Percentiles rank a stretch among this genome's conserved stretches.
These are phyloP conservation scores for Triplophysa siluroides DNA, from an alignment of 2,113 vertebrate genomes.

Conservation along the genomic window DNA sequence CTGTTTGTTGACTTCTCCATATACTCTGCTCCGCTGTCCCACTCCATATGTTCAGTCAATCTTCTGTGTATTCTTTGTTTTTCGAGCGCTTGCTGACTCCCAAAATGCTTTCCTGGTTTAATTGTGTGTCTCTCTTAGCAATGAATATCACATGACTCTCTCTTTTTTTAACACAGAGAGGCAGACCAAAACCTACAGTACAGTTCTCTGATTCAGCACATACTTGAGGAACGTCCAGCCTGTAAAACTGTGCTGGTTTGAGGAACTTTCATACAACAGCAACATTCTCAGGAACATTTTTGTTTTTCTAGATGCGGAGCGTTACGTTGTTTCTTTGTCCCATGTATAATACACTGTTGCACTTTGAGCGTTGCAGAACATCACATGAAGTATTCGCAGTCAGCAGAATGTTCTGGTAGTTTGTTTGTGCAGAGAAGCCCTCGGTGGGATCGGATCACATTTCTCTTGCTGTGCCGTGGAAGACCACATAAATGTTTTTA, in stretches of 20 bases:
- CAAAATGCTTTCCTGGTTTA: neutral
- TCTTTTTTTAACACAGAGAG: conserved; percentile 16
- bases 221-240: conserved; percentile 27
- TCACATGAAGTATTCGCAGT: neutral
- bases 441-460: neutral
- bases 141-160: neutral
- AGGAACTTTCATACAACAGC: conserved; percentile 8
- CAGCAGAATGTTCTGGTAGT: conserved; percentile 1
- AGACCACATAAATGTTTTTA: neutral
- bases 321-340: neutral
- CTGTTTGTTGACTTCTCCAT: neutral
- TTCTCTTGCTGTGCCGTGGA: neutral
- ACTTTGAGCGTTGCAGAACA: neutral
- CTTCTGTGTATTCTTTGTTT: neutral
- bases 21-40: neutral
- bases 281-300: neutral
- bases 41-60: neutral
- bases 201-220: conserved; percentile 22
- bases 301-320: neutral
- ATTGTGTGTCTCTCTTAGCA: neutral
- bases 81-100: neutral
- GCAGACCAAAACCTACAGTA: neutral
- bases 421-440: neutral
- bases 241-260: conserved; percentile 12
- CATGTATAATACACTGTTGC: neutral